These are phyloP conservation scores for Drosophila planitibia DNA, from an alignment of 2,888 invertebrate species.

Conservation along the genomic window DNA sequence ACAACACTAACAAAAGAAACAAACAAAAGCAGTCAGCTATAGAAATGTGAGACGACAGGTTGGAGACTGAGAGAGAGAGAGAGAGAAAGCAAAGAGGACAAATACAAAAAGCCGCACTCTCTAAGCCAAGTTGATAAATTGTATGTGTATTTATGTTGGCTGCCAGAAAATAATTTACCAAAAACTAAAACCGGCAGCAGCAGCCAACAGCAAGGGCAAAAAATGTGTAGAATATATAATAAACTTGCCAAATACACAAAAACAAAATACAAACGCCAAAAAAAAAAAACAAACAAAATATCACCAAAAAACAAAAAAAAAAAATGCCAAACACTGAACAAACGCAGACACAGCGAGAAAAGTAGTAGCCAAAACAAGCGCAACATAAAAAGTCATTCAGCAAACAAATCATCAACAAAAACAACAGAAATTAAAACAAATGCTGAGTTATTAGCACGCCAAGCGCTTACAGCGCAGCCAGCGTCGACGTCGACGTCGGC, in stretches of 20 bases:
- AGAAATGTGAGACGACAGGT: constrained; percentile 14
- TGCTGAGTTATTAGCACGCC: constrained; percentile 76
- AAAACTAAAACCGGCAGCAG: constrained; percentile 67
- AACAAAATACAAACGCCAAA: constrained; percentile 13
- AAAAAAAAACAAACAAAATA: constrained; percentile 18
- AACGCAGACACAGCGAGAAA: constrained; percentile 24
- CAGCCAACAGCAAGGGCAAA: constrained; percentile 30
- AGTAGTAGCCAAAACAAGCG: constrained; percentile 21
- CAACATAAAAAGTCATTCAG: constrained; percentile 44
- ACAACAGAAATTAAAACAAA: constrained; percentile 58
- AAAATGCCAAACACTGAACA: constrained; percentile 36
- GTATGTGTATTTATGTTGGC: constrained; percentile 71
- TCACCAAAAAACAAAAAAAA: constrained; percentile 20
- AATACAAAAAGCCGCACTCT: constrained; percentile 16
- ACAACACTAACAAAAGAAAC: constrained; percentile 20
- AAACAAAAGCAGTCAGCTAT: constrained; percentile 13
- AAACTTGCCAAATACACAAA: constrained; percentile 42
- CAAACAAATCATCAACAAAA: constrained; percentile 35
- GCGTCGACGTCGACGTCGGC: constrained; percentile 15
- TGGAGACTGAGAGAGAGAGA: background rate
- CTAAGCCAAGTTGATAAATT: constrained; percentile 76
- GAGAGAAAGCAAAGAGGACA: no score
- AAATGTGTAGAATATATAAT: constrained; percentile 51
- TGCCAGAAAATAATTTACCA: constrained; percentile 77
- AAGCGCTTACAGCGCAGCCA: constrained; percentile 33